Base-by-base conservation (phyloP, 2,888 invertebrate species). In the Xanthostigma xanthostigma region DNA sequence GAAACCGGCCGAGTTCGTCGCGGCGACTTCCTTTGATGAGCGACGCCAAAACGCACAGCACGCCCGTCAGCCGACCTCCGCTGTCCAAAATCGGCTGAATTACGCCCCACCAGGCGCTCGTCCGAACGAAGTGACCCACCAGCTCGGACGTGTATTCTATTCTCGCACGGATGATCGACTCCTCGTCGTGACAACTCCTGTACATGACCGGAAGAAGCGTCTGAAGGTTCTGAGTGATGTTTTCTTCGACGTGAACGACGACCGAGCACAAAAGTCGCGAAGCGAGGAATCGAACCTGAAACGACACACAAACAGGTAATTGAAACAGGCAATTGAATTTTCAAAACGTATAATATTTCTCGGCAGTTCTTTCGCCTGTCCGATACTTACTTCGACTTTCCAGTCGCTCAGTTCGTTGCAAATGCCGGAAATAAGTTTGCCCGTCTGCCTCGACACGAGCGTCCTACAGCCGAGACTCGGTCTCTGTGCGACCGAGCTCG, bases 401-500 rank as follows among this genome's bases (percentile, higher is more conserved):
- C 90, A 91, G 54, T 88, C 83, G 1, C 74, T 73, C 57, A 91
- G 71, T 63, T 92, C 91, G 60, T 65, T 69, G 42, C 72, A 66
- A 54, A 91, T 72, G 38, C 83, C 85, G 17, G 79, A 78, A 10
- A 86, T 68, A 53, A 91, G 76, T 66, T 82, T 84, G 46, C 80
- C 76, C 52, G 86, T 72, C 59, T 90, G 81, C 50, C 79, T 75
- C 59, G 84, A 81, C 0, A 87, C 84, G 44, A 95, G 66, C 2
- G 74, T 73, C 9, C 93, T 77, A 61, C 95, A 95, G 1, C 93
- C 93, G 14, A 93, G 70, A 59, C 86, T 87, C 0, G 93, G 92
- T n/a, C 93, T 74, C 50, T 71, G 69, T 10, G 85, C 81, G 78
- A 57, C 34, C 61, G 62, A 47, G 43, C 46, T 53, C 1, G 91